A percentile compares a stretch with the other conserved stretches of the same genome.
Conservation (phyloP, 1,140 invertebrate species). For the Capitella teleta region DNA sequence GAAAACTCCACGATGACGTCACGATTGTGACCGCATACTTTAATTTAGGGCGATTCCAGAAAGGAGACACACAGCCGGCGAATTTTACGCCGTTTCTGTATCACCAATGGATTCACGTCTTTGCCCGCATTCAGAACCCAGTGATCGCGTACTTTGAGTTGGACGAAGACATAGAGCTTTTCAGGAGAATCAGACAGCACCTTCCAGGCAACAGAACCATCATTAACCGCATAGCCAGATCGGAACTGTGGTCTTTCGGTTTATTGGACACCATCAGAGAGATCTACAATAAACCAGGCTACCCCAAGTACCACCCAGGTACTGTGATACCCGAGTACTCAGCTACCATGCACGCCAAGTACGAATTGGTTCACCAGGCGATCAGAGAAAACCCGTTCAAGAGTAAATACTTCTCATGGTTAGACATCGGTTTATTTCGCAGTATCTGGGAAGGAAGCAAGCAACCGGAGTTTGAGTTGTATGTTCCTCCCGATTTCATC, state of each 20-base stretch:
- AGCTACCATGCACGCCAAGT: constrained; percentile 32
- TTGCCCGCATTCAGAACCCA: constrained; percentile 6
- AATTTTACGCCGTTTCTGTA: constrained; percentile 1
- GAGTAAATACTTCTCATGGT: constrained; percentile 11
- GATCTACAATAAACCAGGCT: constrained; percentile 19
- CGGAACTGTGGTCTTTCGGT: constrained; percentile 24
- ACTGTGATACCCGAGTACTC: constrained; percentile 19
- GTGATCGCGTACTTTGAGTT: constrained; percentile 6
- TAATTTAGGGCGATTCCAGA: constrained; percentile 22
- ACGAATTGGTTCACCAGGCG: constrained; percentile 7
- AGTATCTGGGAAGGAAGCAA: not conserved
- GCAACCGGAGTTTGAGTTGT: constrained; percentile 15
- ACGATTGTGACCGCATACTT: constrained; percentile 27
- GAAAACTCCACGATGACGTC: constrained; percentile 17
- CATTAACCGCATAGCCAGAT: constrained; percentile 16
- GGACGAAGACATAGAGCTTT: constrained; percentile 5
- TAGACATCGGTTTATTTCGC: constrained; percentile 14
- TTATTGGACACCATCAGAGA: constrained; percentile 13
- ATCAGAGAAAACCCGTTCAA: not conserved
- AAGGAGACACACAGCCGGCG: constrained; percentile 10
- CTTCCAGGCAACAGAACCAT: constrained; percentile 14
- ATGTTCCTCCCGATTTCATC: constrained; percentile 23
- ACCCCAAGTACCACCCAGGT: constrained; percentile 21
- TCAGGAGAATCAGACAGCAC: not conserved
- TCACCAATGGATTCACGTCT: constrained; percentile 8